Evolutionary conservation across 2,113 vertebrate species (phyloP).

Genomic region (Eulemur macaco): DNA sequence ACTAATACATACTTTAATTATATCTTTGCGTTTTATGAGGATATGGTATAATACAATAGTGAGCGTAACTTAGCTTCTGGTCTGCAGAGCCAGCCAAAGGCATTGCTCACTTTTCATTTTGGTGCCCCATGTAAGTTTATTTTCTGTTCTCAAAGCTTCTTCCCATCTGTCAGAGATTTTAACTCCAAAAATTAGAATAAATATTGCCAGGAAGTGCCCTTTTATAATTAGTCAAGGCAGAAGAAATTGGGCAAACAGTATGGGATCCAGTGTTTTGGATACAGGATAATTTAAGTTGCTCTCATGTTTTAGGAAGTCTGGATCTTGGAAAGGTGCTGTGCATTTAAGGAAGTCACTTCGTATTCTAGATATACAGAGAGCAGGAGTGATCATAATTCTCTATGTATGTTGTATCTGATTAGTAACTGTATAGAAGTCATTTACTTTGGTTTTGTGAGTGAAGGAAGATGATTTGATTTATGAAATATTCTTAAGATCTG

Average conservation of each 20-base stretch:
- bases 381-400: neutral
- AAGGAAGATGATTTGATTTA: conserved; percentile 1
- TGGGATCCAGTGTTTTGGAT: neutral
- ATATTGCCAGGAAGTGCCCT: neutral
- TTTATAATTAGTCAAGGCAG: neutral
- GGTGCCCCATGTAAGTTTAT: neutral
- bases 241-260: neutral
- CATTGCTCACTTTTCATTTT: conserved; percentile 6
- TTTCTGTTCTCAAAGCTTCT: neutral
- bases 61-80: neutral
- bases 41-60: neutral
- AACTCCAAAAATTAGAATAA: conserved; percentile 1
- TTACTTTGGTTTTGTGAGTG: conserved; percentile 26
- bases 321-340: neutral
- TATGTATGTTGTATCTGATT: neutral
- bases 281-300: conserved; percentile 6
- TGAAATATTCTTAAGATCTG: neutral
- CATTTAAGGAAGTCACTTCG: neutral
- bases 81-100: neutral
- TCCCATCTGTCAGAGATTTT: neutral
- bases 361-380: neutral
- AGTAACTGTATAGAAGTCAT: neutral
- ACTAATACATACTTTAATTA: neutral
- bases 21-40: neutral
- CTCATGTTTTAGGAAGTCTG: neutral